These are phyloP conservation scores for Halictus quadricinctus DNA, from an alignment of 2,888 invertebrate genomes.

Conservation along the genomic window DNA sequence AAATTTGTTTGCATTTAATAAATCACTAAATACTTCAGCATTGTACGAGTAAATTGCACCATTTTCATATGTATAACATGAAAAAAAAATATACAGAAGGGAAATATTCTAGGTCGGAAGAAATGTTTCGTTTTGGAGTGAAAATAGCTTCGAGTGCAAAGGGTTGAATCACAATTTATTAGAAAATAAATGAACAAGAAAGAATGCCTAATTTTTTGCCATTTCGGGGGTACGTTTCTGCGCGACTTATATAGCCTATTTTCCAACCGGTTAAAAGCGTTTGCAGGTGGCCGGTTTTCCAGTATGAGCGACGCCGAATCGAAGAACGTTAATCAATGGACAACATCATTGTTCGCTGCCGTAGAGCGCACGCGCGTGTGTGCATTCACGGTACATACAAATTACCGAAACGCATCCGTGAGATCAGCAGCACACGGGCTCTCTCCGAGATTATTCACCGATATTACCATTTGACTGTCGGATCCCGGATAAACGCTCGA, in stretches of 20 bases:
- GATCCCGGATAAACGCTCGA: conserved; percentile 63
- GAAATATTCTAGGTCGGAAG: no score
- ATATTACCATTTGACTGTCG: conserved; percentile 61
- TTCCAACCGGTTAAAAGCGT: background rate
- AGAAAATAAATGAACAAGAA: no score
- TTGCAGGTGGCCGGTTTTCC: background rate
- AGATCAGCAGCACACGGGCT: conserved; percentile 20
- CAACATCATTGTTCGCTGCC: conserved; percentile 20
- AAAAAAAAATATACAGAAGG: no score
- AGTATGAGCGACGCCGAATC: background rate
- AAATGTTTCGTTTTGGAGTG: no score
- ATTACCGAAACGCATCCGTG: conserved; percentile 11
- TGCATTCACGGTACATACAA: conserved; percentile 27
- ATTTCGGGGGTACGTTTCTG: background rate
- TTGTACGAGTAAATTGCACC: no score
- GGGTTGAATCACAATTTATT: no score
- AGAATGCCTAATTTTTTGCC: no score
- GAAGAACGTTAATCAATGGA: conserved; percentile 26
- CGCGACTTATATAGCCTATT: background rate
- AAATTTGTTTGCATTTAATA: no score
- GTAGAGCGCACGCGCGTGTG: background rate
- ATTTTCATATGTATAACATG: no score
- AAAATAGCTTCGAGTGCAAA: no score
- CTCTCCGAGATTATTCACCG: conserved; percentile 54
- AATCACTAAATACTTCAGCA: no score